A percentile compares a stretch with the other conserved stretches of the same genome.
Evolutionary conservation across 1,140 invertebrate genomes (phyloP).

Genomic region (Lycorma delicatula): DNA sequence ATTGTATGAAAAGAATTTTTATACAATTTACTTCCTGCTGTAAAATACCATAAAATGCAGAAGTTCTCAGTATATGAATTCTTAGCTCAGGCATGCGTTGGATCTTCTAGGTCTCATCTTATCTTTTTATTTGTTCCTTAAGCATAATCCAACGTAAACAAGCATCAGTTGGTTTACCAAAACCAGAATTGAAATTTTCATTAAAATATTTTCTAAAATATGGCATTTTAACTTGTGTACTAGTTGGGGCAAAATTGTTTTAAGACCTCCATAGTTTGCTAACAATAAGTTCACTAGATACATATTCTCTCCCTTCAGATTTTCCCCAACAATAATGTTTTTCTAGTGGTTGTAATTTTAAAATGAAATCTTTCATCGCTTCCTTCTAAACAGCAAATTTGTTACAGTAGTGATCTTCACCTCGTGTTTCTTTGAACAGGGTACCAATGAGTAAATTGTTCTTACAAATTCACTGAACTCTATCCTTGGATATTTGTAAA

Average conservation of each 20-base stretch:
- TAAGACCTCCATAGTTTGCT: not conserved
- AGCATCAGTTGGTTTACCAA: not conserved
- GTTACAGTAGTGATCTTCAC: not conserved
- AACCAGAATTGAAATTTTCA: not conserved
- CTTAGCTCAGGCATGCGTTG: not conserved
- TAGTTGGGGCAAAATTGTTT: not conserved
- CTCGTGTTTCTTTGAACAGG: not conserved
- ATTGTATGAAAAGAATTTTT: slow-evolving; percentile 27
- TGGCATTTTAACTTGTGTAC: not conserved
- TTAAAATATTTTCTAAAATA: not conserved
- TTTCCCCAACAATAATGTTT: slow-evolving; percentile 5
- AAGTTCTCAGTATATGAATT: not conserved
- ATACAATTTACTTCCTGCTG: not conserved
- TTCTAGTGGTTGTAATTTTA: not conserved
- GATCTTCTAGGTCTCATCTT: not conserved
- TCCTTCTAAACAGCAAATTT: not conserved
- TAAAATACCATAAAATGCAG: not conserved
- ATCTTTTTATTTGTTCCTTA: not conserved
- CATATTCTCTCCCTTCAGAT: not conserved
- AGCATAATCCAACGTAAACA: not conserved
- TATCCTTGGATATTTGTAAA: not conserved
- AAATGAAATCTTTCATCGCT: not conserved
- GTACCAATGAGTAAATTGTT: not conserved
- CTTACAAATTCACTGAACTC: not conserved
- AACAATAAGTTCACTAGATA: not conserved